Evolutionary conservation across 64 coral and sea anemone species (phyloP).

Genomic region (Anthopleura sola): DNA sequence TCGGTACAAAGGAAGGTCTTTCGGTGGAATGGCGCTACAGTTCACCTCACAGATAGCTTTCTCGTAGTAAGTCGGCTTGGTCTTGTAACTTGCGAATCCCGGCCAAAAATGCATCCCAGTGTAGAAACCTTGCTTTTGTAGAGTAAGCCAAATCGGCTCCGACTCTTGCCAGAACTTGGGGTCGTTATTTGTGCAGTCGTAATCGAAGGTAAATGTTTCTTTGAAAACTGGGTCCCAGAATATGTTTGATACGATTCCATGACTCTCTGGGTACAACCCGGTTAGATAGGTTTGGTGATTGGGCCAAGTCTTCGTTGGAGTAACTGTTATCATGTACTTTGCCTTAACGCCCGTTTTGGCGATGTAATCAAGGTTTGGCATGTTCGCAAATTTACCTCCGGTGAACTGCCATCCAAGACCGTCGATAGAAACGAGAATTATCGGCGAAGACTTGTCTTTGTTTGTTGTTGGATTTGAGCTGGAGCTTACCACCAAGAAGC

Average conservation of each 20-base stretch:
- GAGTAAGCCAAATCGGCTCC: slow-evolving; percentile 81
- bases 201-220: slow-evolving; percentile 58
- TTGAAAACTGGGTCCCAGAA: slow-evolving; percentile 84
- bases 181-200: slow-evolving; percentile 65
- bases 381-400: slow-evolving; percentile 6
- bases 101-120: slow-evolving; percentile 82
- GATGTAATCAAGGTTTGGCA: slow-evolving; percentile 62
- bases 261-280: slow-evolving; percentile 79
- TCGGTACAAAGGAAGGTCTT: slow-evolving; percentile 27
- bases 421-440: slow-evolving; percentile 68
- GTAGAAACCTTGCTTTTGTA: slow-evolving; percentile 40
- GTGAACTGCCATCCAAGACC: slow-evolving; percentile 68
- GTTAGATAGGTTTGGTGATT: slow-evolving; percentile 61
- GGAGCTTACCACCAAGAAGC: too few species aligned
- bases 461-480: neutral
- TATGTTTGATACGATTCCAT: slow-evolving; percentile 63
- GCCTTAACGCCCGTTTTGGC: slow-evolving; percentile 62
- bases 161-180: slow-evolving; percentile 72
- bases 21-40: slow-evolving; percentile 39
- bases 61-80: slow-evolving; percentile 65
- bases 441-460: neutral
- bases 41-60: slow-evolving; percentile 44
- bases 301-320: slow-evolving; percentile 58
- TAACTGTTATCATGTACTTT: slow-evolving; percentile 48
- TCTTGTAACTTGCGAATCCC: slow-evolving; percentile 41